Base-by-base conservation (phyloP, 2,888 invertebrate species). In the Rutpela maculata region DNA sequence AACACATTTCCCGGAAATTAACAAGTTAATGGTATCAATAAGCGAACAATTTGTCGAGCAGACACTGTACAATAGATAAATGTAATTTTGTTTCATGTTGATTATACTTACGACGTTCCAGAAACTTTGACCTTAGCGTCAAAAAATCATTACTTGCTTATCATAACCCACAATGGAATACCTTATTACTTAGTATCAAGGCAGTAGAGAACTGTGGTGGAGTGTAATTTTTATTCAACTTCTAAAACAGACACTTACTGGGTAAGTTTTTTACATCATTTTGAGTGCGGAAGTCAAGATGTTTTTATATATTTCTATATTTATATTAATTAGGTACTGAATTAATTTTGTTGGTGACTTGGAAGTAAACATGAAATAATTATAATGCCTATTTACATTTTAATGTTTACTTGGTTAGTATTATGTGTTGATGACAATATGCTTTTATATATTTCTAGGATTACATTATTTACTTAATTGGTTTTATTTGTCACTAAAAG, bases 121-220 rank as follows among this genome's bases (percentile, higher is more conserved):
- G n/a, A 50, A 50, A 3, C 50, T 50, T 50, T 50, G 50, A 50
- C 50, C 50, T 15, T 15, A n/a, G 5, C 50, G 50, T 50, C n/a
- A 50, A 50, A 50, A 50, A n/a, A 50, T 50, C n/a, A n/a, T 50
- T n/a, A 50, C n/a, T n/a, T 50, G n/a, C 50, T 50, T 50, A 50
- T 50, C 50, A 50, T 50, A 50, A 15, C 15, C 15, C 17, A 50
- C 50, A 50, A 50, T 50, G 15, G 50, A 50, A 43, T n/a, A 50
- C 50, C 50, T 50, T 50, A 50, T 4, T 50, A 50, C 50, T 50
- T 50, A 50, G n/a, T 50, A 50, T 50, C 50, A 50, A n/a, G 0
- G n/a, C 50, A n/a, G 50, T 17, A n/a, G 50, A 15, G n/a, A 50
- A 50, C 12, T 5, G 50, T 50, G n/a, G 3, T 7, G 15, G 2